phyloP scores from a whole-genome alignment of 2,113 vertebrate species.

The Rhinolophus ferrumequinum region DNA sequence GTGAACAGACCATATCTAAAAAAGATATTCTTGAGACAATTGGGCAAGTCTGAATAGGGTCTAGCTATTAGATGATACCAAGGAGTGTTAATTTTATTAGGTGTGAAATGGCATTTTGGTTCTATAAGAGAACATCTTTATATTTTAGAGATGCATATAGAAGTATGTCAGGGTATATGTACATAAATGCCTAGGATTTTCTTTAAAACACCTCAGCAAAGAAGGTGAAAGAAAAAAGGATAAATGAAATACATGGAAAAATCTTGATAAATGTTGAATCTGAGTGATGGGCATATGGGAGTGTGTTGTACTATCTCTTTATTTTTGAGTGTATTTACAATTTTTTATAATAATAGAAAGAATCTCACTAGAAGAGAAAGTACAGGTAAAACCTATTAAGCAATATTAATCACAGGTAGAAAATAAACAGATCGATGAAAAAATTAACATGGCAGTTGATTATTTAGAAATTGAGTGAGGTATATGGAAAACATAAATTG shows the following conservation, averaged over 20 bases:
- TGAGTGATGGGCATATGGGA: not conserved
- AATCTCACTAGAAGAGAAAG: not conserved
- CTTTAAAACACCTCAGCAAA: constrained; percentile 48
- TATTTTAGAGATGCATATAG: constrained; percentile 39
- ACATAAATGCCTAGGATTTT: not conserved
- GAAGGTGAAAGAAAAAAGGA: constrained; percentile 33
- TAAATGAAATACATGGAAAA: constrained; percentile 46
- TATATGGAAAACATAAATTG: constrained; percentile 19
- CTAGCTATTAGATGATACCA: constrained; percentile 10
- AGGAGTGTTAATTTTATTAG: constrained; percentile 12
- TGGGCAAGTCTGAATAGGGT: not conserved
- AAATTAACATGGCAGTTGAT: not conserved
- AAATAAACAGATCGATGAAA: constrained; percentile 40
- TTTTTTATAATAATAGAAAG: constrained; percentile 41
- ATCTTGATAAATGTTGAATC: not conserved
- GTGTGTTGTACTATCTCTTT: not conserved
- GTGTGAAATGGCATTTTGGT: constrained; percentile 25
- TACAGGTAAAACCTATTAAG: not conserved
- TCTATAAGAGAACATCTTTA: constrained; percentile 26
- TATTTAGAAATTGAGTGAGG: constrained; percentile 30
- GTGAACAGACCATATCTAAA: constrained; percentile 2
- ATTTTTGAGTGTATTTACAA: not conserved
- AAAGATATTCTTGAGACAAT: constrained; percentile 9
- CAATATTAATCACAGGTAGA: constrained; percentile 33
- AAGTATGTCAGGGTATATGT: not conserved